Percentiles rank a stretch among this genome's conserved stretches.
phyloP scores from a whole-genome alignment of 2,113 vertebrate species.

The Phocoena sinus region DNA sequence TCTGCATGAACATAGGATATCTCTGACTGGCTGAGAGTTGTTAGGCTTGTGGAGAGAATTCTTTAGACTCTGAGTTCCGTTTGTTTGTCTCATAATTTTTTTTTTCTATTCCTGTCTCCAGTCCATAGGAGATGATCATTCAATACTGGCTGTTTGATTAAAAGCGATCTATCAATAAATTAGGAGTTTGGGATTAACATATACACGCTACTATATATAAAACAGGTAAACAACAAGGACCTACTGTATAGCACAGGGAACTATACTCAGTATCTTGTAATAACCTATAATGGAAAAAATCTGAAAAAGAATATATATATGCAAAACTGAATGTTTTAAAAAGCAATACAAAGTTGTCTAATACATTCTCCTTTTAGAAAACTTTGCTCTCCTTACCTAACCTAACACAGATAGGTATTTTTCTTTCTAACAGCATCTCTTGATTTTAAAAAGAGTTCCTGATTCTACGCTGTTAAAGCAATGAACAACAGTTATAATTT shows the following conservation, averaged over 20 bases:
- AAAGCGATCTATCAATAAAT: background rate
- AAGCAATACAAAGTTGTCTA: background rate
- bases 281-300: background rate
- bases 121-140: background rate
- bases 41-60: background rate
- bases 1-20: background rate
- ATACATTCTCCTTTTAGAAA: conserved; percentile 6
- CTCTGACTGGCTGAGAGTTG: background rate
- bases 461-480: background rate
- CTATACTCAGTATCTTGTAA: background rate
- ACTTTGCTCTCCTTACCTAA: background rate
- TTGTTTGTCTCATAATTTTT: background rate
- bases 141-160: background rate
- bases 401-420: background rate
- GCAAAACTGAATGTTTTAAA: background rate
- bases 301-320: background rate
- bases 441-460: background rate
- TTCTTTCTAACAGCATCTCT: background rate
- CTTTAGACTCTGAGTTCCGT: background rate
- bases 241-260: background rate
- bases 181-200: background rate
- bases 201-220: background rate
- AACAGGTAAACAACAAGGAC: background rate
- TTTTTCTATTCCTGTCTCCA: background rate
- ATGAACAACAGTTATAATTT: conserved; percentile 5